Base-by-base conservation (phyloP, 1,140 invertebrate genomes). In the Cyphomyrmex costatus region DNA sequence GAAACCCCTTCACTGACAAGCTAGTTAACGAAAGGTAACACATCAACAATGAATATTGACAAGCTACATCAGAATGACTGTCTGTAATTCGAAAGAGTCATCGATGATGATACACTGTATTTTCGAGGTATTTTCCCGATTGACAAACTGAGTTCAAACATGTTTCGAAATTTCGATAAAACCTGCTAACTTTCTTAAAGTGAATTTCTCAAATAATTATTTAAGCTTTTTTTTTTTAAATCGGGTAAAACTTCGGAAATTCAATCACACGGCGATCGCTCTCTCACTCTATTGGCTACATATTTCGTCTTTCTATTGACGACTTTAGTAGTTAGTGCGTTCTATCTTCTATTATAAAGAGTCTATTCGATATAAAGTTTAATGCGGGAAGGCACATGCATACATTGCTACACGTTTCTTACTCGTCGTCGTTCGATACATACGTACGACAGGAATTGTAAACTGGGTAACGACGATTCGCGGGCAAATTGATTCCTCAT, bases 1-100 rank as follows among this genome's bases (percentile, higher is more conserved):
- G 99, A 97, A 98, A 99, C 95, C 97, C 98, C 85, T 95, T 96
- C 94, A 96, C 96, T 92, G 98, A 98, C 96, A 98, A 98, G 95
- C 96, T 98, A 93, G 98, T 98, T 89, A 98, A 98, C 93, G 97
- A 98, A 96, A 97, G 97, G 96, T 97, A 96, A 96, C 92, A 94
- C 88, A 92, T 92, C 80, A 91, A 92, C 85, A 93, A 92, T 92
- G 89, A 90, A 92, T 70, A 88, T 87, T 87, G 87, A 90, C 85
- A 58, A 85, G 58, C 27, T 71, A 90, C 88, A 60, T 61, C 46
- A 89, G 56, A 88, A 56, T 87, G 77, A 84, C 68, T 91, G 77
- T 86, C 68, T 91, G 85, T 82, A 86, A 85, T 87, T 66, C 53
- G 82, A 91, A 91, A 90, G 84, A 84, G 76, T 86, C 65, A 79